Evolutionary conservation across 2,888 invertebrate species (phyloP).

Genomic region (Epistrophella euchroma): DNA sequence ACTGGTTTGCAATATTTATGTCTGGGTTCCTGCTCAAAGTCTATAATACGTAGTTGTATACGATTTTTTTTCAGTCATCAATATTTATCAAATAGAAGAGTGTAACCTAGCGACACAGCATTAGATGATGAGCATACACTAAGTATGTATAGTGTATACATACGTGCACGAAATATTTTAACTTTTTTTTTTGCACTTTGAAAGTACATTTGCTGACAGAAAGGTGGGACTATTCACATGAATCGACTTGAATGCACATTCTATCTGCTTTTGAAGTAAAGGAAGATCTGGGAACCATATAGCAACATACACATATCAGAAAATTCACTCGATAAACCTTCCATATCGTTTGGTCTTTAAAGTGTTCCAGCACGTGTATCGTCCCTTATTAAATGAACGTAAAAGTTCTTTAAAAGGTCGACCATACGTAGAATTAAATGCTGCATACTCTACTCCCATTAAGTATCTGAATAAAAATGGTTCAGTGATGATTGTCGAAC

Average conservation of each 20-base stretch:
- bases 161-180: constrained; percentile 47
- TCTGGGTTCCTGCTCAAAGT: constrained; percentile 30
- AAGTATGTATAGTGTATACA: too few species aligned
- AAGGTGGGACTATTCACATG: constrained; percentile 42
- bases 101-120: constrained; percentile 54
- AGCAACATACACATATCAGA: constrained; percentile 8
- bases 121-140: constrained; percentile 38
- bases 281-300: constrained; percentile 23
- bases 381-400: constrained; percentile 16
- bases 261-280: constrained; percentile 44
- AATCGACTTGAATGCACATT: constrained; percentile 44
- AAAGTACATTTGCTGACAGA: constrained; percentile 55
- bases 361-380: constrained; percentile 26
- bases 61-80: constrained; percentile 54
- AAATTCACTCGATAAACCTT: constrained; percentile 28
- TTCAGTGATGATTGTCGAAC: constrained; percentile 1
- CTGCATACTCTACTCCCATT: background rate
- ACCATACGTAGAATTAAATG: constrained; percentile 29
- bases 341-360: constrained; percentile 46
- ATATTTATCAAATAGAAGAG: constrained; percentile 65
- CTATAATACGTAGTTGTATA: background rate
- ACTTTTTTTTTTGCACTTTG: constrained; percentile 19
- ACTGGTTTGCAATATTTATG: constrained; percentile 1
- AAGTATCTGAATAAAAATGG: background rate
- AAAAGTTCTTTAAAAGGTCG: constrained; percentile 19